A percentile compares a stretch with the other conserved stretches of the same genome.
phyloP scores from a whole-genome alignment of 2,797 vertebrate species.

The Hybognathus amarus region DNA sequence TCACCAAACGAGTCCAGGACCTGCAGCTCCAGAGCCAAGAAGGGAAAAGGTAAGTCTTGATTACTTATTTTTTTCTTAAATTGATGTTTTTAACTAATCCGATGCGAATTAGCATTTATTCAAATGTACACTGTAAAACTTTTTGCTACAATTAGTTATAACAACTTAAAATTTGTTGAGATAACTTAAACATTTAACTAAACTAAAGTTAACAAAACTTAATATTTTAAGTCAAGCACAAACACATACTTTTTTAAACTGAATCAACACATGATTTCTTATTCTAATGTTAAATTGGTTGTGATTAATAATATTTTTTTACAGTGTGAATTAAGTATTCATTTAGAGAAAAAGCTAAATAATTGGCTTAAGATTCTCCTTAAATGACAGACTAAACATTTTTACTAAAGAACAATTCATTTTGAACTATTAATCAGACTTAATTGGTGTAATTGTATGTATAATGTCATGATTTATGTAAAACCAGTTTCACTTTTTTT shows the following conservation, averaged over 20 bases:
- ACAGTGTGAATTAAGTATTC: neutral
- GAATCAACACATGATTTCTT: too few species aligned
- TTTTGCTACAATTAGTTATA: too few species aligned
- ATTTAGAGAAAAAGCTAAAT: neutral
- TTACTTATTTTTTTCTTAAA: neutral
- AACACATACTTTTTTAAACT: too few species aligned
- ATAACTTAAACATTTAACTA: too few species aligned
- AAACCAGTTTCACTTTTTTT: neutral
- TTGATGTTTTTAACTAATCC: neutral
- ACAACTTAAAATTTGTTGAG: too few species aligned
- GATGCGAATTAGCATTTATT: neutral
- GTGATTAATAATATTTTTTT: too few species aligned
- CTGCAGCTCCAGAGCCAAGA: slow-evolving; percentile 49
- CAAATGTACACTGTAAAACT: neutral
- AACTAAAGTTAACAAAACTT: too few species aligned
- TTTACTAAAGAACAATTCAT: neutral
- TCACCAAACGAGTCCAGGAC: slow-evolving; percentile 59
- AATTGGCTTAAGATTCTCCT: neutral
- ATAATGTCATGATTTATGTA: neutral
- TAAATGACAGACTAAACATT: neutral
- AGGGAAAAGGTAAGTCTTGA: slow-evolving; percentile 69
- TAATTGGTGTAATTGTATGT: neutral
- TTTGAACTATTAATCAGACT: neutral
- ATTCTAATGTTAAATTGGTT: too few species aligned
- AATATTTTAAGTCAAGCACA: too few species aligned